phyloP scores from a whole-genome alignment of 2,113 vertebrate genomes.

The Catagonus wagneri region DNA sequence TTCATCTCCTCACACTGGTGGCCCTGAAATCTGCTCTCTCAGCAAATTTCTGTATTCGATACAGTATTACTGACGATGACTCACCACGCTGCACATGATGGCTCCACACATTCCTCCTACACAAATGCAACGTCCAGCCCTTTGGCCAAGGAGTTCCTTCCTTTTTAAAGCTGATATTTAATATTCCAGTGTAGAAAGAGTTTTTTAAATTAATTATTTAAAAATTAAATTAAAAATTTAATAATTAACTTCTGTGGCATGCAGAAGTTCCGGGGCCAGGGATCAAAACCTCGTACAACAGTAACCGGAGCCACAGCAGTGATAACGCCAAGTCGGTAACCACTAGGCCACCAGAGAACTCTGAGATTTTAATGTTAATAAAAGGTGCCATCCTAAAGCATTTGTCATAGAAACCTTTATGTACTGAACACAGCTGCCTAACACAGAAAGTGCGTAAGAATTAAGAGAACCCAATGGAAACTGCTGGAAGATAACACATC shows the following conservation, averaged over 20 bases:
- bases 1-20: too few species aligned
- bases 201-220: too few species aligned
- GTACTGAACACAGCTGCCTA: too few species aligned
- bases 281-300: too few species aligned
- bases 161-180: not conserved
- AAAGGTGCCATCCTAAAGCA: not conserved
- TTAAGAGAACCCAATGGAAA: not conserved
- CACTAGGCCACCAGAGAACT: too few species aligned
- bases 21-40: not conserved
- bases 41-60: not conserved
- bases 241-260: too few species aligned
- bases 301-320: too few species aligned
- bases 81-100: accelerated
- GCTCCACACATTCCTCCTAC: not conserved
- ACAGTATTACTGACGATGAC: accelerated
- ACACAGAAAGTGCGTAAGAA: not conserved
- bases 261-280: too few species aligned
- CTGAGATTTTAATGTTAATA: not conserved
- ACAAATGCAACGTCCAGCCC: not conserved
- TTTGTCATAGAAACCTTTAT: accelerated
- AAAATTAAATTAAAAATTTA: too few species aligned
- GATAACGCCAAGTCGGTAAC: too few species aligned
- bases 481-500: not conserved
- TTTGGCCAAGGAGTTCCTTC: not conserved
- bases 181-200: not conserved